Evolutionary conservation across 2,888 invertebrate genomes (phyloP).

Genomic region (Hylaea fasciaria): DNA sequence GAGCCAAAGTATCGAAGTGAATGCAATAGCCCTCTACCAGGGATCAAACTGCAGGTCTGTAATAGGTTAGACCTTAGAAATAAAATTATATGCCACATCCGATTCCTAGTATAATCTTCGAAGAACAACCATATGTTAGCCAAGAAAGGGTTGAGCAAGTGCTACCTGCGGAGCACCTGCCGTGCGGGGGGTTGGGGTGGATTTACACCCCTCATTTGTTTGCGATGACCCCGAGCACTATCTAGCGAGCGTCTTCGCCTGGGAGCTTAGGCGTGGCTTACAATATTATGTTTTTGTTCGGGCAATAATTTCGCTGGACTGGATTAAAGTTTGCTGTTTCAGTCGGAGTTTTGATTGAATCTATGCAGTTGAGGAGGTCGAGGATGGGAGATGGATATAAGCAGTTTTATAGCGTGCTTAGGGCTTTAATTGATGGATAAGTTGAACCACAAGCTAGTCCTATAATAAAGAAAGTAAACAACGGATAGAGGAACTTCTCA

Average conservation of each 20-base stretch:
- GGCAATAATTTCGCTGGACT: constrained; percentile 30
- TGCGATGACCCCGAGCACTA: constrained; percentile 86
- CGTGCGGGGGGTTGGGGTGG: constrained; percentile 58
- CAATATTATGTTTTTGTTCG: constrained; percentile 54
- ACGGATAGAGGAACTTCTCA: too few relatives aligned
- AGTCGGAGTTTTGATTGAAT: neutral
- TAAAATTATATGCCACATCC: constrained; percentile 38
- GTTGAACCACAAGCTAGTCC: too few relatives aligned
- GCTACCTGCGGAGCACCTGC: constrained; percentile 45
- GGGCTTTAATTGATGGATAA: too few relatives aligned
- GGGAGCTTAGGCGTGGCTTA: constrained; percentile 62
- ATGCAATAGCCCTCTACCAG: too few relatives aligned
- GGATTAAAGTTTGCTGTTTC: constrained; percentile 26
- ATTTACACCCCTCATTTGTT: constrained; percentile 88
- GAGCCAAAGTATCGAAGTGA: too few relatives aligned
- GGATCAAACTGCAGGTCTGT: too few relatives aligned
- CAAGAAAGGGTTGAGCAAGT: constrained; percentile 81
- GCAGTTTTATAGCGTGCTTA: too few relatives aligned
- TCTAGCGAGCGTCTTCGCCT: constrained; percentile 71
- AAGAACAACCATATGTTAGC: constrained; percentile 75
- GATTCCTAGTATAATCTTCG: constrained; percentile 37
- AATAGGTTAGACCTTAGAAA: too few relatives aligned
- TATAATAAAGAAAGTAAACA: too few relatives aligned
- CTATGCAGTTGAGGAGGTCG: too few relatives aligned
- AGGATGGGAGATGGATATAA: too few relatives aligned